Evolutionary conservation across 2,797 vertebrate species (phyloP), one percentile per base, ranked within the genome.

Genomic region (Galagoides demidoff): DNA sequence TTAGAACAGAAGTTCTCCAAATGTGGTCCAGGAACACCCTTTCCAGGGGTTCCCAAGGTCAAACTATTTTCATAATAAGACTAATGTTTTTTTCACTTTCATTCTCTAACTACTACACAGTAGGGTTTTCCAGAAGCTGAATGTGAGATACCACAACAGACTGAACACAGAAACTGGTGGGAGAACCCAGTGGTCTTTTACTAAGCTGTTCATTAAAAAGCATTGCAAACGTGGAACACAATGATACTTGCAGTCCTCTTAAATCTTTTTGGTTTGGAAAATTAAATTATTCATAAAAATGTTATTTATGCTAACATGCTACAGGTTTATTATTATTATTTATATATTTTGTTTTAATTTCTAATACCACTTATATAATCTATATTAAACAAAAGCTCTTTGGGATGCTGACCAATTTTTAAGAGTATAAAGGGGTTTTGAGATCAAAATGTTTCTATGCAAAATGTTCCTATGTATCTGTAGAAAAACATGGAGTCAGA

Each of bases 41-140:
- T 68, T 71, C 19, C 3, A 5, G 16, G 43, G 19, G 27, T 45
- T 37, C 27, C 49, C 6, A 55, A 76, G 17, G 49, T 84, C 59
- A 79, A 84, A 52, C 19, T 27, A 88, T 63, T 85, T 49, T 71
- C 68, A 31, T 45, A 74, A 91, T 45, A 81, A 93, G 95, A 93
- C 25, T 39, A 88, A 91, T 57, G 16, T n/a, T 34, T 10, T 37
- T 22, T 37, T 70, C 25, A 78, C 57, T 83, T 82, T 93, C 59
- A 82, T 49, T 37, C 27, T 88, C 61, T 52, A 5, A 43, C 37
- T 73, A 61, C 29, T 55, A 7, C 63, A 23, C 22, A 64, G 59
- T 73, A 19, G 27, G 34, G 29, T 68, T 81, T 89, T 31, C 73
- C 71, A 82, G 61, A 82, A 90, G 68, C 52, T 63, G 23, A 87